These are phyloP conservation scores for Sarcophaga caerulescens DNA, from an alignment of 2,888 invertebrate genomes.

Conservation along the genomic window DNA sequence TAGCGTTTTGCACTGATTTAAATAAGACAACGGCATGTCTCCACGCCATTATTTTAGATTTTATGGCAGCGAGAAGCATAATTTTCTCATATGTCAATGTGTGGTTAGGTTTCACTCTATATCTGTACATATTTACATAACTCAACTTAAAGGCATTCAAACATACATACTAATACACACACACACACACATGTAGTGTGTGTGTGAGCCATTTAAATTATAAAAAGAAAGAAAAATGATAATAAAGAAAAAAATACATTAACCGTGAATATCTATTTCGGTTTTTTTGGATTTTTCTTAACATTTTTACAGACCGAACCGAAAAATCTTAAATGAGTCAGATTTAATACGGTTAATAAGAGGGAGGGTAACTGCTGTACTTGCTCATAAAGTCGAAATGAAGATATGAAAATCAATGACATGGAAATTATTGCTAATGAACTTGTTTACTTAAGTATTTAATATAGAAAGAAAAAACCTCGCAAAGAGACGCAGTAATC, in stretches of 20 bases:
- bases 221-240: not conserved
- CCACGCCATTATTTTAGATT: constrained; percentile 50
- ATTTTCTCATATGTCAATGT: constrained; percentile 61
- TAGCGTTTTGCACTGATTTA: constrained; percentile 79
- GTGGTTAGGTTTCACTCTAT: constrained; percentile 27
- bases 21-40: constrained; percentile 74
- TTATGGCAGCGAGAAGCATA: constrained; percentile 47
- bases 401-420: constrained; percentile 63
- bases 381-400: not conserved
- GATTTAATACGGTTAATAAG: constrained; percentile 45
- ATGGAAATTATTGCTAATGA: constrained; percentile 64
- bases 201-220: not conserved
- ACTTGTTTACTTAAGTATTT: constrained; percentile 59
- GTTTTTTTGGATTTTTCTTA: not conserved
- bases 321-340: constrained; percentile 50
- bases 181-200: not conserved
- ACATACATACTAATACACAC: not conserved
- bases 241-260: constrained; percentile 26
- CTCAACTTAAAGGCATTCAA: not conserved
- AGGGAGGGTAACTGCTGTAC: not conserved
- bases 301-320: constrained; percentile 34
- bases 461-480: constrained; percentile 19
- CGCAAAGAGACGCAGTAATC: not conserved
- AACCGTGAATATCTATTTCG: constrained; percentile 36
- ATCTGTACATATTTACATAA: not conserved